Evolutionary conservation across 2,888 invertebrate species (phyloP), one percentile per base, ranked within the genome.

Genomic region (Schizaphis graminum): DNA sequence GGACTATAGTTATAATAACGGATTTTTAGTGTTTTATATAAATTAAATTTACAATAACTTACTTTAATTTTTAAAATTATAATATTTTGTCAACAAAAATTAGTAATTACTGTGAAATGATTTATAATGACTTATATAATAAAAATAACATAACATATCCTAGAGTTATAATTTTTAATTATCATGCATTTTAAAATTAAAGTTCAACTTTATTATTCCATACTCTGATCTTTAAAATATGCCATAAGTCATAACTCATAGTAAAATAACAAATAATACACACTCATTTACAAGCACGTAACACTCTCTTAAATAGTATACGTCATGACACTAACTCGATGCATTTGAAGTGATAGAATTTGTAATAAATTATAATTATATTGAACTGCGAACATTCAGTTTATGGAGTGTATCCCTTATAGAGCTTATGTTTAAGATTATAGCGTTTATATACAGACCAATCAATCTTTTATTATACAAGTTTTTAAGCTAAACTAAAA

Each of bases 101-200:
- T 7, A 77, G 77, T 77, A 35, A 35, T 35, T 35, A 35, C 77
- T 77, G 35, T 77, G 8, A 77, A 77, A 21, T 7, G 35, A 77
- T 7, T 26, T 26, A 57, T 67, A 35, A 67, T 77, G 77, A 77
- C 21, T 77, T 35, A 41, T 77, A 21, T 77, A 77, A 77, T 77
- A 35, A 35, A 77, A 35, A 35, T 77, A 77, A 35, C 53, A 53
- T 77, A 35, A 21, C 35, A 35, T 35, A 35, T 35, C 77, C 35
- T 21, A 35, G 35, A 35, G 77, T 21, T 77, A 35, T 41, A 35
- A 77, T n/a, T 61, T 61, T 89, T n/a, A 61, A 89, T n/a, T 61
- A 47, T 61, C 61, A 89, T 61, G 44, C n/a, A 61, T 89, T 61
- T 47, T 61, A 89, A 89, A 89, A 89, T 47, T 21, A 89, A 89